phyloP scores from a whole-genome alignment of 2,113 vertebrate genomes.

The Aphelocoma coerulescens region DNA sequence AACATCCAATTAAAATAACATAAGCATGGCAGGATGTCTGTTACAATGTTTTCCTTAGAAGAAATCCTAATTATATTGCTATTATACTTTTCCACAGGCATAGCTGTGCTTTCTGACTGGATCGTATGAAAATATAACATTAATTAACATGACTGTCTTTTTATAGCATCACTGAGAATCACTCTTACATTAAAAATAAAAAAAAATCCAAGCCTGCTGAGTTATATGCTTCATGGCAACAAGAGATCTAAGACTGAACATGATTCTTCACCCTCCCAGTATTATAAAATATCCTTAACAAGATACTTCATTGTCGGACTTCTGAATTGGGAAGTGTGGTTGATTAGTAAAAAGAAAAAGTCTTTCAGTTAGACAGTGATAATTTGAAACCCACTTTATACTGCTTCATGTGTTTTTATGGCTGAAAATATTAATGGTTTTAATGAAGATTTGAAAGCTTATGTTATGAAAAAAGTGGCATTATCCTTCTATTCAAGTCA shows the following conservation, averaged over 20 bases:
- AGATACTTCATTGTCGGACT: neutral
- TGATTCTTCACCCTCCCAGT: neutral
- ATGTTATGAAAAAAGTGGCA: neutral
- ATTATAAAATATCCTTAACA: neutral
- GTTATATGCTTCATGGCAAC: neutral
- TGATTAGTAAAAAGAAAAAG: neutral
- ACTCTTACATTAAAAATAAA: neutral
- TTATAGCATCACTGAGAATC: neutral
- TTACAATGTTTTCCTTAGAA: constrained; percentile 57
- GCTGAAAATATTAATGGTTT: neutral
- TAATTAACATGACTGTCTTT: neutral
- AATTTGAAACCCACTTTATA: neutral
- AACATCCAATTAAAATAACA: constrained; percentile 71
- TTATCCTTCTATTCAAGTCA: neutral
- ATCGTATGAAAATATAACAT: neutral
- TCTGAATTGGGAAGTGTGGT: neutral
- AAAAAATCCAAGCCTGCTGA: neutral
- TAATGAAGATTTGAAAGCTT: neutral
- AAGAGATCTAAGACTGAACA: neutral
- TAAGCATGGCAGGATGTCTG: constrained; percentile 61
- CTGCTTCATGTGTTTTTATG: neutral
- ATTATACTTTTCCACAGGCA: constrained; percentile 34
- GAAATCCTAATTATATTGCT: constrained; percentile 50
- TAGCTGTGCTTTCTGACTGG: neutral
- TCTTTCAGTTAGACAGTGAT: neutral